Base-by-base conservation (phyloP, 2,888 invertebrate species). In the Drosophila robusta region DNA sequence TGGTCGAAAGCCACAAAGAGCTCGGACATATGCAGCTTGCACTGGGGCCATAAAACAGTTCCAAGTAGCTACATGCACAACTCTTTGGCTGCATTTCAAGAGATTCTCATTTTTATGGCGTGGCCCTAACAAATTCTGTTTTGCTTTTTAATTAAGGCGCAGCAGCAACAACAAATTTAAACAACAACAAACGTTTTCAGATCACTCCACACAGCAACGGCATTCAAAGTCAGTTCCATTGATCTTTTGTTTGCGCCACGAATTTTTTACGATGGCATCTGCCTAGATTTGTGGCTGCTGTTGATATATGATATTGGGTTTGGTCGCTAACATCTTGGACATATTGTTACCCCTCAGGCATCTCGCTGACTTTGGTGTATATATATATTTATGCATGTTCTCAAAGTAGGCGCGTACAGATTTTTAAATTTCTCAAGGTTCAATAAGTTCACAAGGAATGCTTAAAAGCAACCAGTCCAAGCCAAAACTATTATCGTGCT, bases 141-240 rank as follows among this genome's bases (percentile, higher is more conserved):
- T 85, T 82, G 76, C 50, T 63, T 75, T 81, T 78, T 84, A 84
- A 80, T 80, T 80, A 80, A 84, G 74, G 79, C 56, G 42, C 71
- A 56, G 76, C 61, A 56, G 12, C 47, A 26, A 16, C 50, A 58
- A 42, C 29, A 54, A 29, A 29, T 39, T 32, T 36, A n/a, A 41
- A 52, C 36, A 51, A 65, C 41, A 60, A 44, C 50, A 51, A 18
- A 32, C 12, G 9, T 18, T 57, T 56, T 49, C 4, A 32, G 38
- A 50, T 52, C 52, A 47, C 14, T 51, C 42, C 12, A 16, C 51
- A 51, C 44, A 34, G 24, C n/a, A 62, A 49, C 44, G 54, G 47
- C 65, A 64, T 44, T 38, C 38, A 52, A 38, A 62, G 55, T 60
- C 61, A 61, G 75, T 65, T 65, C 52, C 77, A 77, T 77, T 75